A percentile compares a stretch with the other conserved stretches of the same genome.
Conservation (phyloP, 2,888 invertebrate species). For the Lycaena phlaeas region DNA sequence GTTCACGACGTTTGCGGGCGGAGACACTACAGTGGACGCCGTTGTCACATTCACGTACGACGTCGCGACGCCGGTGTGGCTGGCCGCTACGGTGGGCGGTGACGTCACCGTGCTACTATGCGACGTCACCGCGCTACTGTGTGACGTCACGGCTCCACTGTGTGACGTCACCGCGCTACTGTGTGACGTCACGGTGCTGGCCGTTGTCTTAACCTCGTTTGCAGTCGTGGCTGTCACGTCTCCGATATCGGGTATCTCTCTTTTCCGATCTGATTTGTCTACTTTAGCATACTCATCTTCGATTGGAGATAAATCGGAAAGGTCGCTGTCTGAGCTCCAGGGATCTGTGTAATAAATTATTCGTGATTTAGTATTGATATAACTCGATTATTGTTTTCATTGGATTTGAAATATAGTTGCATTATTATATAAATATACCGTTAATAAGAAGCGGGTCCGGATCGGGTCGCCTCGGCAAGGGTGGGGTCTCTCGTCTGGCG, state of each 20-base stretch:
- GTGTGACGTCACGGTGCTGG: constrained; percentile 16
- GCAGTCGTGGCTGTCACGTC: constrained; percentile 48
- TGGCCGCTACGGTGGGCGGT: constrained; percentile 11
- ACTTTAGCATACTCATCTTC: constrained; percentile 75
- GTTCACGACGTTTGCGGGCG: constrained; percentile 14
- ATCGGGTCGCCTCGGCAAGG: constrained; percentile 81
- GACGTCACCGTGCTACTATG: constrained; percentile 14
- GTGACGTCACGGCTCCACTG: constrained; percentile 18
- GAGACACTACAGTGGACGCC: constrained; percentile 2
- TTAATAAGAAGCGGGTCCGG: constrained; percentile 79
- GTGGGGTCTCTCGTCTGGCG: constrained; percentile 82
- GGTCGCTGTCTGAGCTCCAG: constrained; percentile 89
- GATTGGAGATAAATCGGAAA: constrained; percentile 87
- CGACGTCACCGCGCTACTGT: constrained; percentile 14
- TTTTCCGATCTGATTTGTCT: constrained; percentile 47
- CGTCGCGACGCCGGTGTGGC: constrained; percentile 17
- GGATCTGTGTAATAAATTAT: constrained; percentile 60
- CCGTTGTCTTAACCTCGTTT: constrained; percentile 22
- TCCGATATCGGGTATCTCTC: constrained; percentile 58
- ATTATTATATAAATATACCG: no score
- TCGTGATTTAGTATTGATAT: background rate
- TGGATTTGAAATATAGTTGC: no score
- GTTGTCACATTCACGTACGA: constrained; percentile 16
- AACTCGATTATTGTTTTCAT: no score
- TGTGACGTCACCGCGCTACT: constrained; percentile 12